A percentile compares a stretch with the other conserved stretches of the same genome.
These are phyloP conservation scores for Threskiornis aethiopicus DNA, from an alignment of 2,797 vertebrate species.

Conservation along the genomic window DNA sequence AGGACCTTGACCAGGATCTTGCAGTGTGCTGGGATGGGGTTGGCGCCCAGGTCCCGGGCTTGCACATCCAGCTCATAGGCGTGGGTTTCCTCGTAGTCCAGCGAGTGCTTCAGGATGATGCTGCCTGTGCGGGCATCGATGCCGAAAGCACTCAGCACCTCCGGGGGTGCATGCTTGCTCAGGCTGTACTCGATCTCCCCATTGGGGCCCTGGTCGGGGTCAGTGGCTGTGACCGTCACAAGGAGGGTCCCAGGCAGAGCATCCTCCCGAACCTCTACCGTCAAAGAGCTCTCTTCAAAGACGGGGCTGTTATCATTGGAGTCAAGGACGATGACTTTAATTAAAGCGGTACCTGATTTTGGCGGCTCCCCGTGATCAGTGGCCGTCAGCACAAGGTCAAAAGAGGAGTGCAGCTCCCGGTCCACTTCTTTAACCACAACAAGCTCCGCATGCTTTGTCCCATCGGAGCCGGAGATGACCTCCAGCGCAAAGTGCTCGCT, in stretches of 20 bases:
- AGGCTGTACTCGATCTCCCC: slow-evolving; percentile 91
- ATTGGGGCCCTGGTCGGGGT: slow-evolving; percentile 90
- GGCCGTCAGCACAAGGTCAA: slow-evolving; percentile 83
- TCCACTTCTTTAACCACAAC: slow-evolving; percentile 90
- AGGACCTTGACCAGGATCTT: slow-evolving; percentile 87
- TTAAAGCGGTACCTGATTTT: slow-evolving; percentile 84
- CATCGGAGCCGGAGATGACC: slow-evolving; percentile 78
- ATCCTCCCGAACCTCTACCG: slow-evolving; percentile 84
- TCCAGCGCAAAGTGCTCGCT: slow-evolving; percentile 89
- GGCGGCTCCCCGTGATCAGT: slow-evolving; percentile 88
- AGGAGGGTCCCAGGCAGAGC: slow-evolving; percentile 82
- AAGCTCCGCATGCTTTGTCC: slow-evolving; percentile 84
- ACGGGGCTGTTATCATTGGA: slow-evolving; percentile 92
- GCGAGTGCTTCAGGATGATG: slow-evolving; percentile 75
- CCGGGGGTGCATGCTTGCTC: slow-evolving; percentile 79
- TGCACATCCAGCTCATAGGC: slow-evolving; percentile 86
- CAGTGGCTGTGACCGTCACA: slow-evolving; percentile 84
- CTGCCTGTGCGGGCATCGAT: slow-evolving; percentile 82
- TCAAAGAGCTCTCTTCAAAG: slow-evolving; percentile 84
- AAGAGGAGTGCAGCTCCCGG: slow-evolving; percentile 83
- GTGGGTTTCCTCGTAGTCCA: slow-evolving; percentile 86
- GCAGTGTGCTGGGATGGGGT: slow-evolving; percentile 88
- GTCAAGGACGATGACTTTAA: slow-evolving; percentile 87
- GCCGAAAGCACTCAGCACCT: slow-evolving; percentile 83
- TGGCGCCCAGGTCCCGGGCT: slow-evolving; percentile 86